Percentiles rank a stretch among this genome's conserved stretches.
Evolutionary conservation across 2,797 vertebrate species (phyloP).

Genomic region (Pantherophis vulpinus): DNA sequence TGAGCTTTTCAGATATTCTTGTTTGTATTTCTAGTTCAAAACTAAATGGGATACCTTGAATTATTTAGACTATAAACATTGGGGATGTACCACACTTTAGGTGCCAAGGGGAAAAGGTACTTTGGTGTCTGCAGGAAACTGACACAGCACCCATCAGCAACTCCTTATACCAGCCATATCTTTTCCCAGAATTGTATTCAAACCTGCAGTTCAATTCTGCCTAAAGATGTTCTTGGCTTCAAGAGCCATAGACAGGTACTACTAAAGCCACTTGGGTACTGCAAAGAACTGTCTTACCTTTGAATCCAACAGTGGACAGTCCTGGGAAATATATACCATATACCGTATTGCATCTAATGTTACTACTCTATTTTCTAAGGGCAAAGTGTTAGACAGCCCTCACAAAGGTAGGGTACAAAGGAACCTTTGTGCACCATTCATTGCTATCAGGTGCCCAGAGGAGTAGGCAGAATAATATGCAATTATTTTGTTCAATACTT

Average conservation of each 20-base stretch:
- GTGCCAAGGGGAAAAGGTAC: not conserved
- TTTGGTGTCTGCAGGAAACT: not conserved
- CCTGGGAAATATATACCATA: not conserved
- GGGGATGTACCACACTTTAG: not conserved
- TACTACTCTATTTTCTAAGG: constrained; percentile 7
- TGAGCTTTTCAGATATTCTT: too few species aligned
- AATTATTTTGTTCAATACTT: not conserved
- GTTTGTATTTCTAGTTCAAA: not conserved
- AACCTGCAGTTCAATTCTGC: not conserved
- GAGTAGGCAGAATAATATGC: not conserved
- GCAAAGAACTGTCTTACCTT: not conserved
- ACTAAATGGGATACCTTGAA: not conserved
- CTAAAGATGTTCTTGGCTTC: not conserved
- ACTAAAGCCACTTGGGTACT: not conserved
- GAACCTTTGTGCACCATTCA: not conserved
- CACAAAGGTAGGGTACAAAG: not conserved
- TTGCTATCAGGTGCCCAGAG: not conserved
- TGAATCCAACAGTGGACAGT: not conserved
- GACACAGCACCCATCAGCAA: not conserved
- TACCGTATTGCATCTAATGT: not conserved
- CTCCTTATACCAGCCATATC: not conserved
- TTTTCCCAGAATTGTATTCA: not conserved
- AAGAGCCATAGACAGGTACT: not conserved
- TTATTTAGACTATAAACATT: not conserved
- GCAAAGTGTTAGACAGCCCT: not conserved